A percentile compares a stretch with the other conserved stretches of the same genome.
These are phyloP conservation scores for Corydoras maculifer DNA, from an alignment of 2,113 vertebrate genomes.

Conservation along the genomic window DNA sequence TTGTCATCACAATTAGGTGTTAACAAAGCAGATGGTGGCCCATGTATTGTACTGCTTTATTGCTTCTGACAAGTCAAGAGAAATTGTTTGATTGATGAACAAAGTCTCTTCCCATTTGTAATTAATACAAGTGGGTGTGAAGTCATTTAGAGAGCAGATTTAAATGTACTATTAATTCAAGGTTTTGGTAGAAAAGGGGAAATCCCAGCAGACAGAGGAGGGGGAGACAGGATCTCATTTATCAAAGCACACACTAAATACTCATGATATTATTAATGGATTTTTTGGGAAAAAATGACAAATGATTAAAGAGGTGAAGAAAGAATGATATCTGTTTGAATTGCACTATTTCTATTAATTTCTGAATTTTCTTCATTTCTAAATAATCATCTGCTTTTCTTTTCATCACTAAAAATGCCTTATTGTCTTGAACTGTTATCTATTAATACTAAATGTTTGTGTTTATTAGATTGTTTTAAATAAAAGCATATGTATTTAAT, in stretches of 20 bases:
- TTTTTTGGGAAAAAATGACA: constrained; percentile 18
- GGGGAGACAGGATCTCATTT: constrained; percentile 36
- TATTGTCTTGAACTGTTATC: not conserved
- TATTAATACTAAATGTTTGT: too few species aligned
- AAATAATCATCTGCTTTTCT: constrained; percentile 12
- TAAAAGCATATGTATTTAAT: too few species aligned
- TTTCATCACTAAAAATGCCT: not conserved
- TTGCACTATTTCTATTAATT: constrained; percentile 20
- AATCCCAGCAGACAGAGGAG: constrained; percentile 35
- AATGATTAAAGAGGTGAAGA: constrained; percentile 37
- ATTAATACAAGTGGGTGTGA: constrained; percentile 68
- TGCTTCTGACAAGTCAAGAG: constrained; percentile 61
- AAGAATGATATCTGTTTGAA: constrained; percentile 34
- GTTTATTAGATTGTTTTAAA: too few species aligned
- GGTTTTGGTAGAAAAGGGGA: constrained; percentile 38
- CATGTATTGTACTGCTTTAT: constrained; percentile 57
- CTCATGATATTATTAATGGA: constrained; percentile 40
- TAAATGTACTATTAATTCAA: constrained; percentile 44
- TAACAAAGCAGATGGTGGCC: constrained; percentile 55
- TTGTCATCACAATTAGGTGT: constrained; percentile 16
- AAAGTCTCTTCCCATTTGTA: constrained; percentile 66
- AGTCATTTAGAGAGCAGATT: constrained; percentile 43
- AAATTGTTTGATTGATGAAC: constrained; percentile 67
- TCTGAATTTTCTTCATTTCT: constrained; percentile 12
- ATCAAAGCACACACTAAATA: constrained; percentile 43